These are phyloP conservation scores for Platorchestia sp. DNA, from an alignment of 1,140 invertebrate genomes.

Conservation along the genomic window DNA sequence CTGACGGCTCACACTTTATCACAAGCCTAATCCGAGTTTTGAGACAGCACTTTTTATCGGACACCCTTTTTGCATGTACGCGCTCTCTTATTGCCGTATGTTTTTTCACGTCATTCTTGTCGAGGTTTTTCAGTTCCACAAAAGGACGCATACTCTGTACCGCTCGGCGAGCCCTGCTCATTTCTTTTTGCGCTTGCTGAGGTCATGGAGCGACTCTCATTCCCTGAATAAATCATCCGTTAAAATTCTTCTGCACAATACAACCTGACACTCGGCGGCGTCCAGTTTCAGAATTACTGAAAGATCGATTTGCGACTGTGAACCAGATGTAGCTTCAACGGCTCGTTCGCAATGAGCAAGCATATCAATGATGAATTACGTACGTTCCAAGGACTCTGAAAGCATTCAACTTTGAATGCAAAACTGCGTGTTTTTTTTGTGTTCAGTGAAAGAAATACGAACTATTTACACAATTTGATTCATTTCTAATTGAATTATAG, in stretches of 20 bases:
- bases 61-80: slow-evolving; percentile 28
- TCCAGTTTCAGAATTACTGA: slow-evolving; percentile 8
- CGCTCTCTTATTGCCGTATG: not conserved
- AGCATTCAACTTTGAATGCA: not conserved
- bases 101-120: slow-evolving; percentile 38
- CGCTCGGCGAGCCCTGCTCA: not conserved
- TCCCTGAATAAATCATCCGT: not conserved
- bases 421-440: not conserved
- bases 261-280: not conserved
- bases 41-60: slow-evolving; percentile 13
- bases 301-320: not conserved
- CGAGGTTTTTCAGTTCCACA: slow-evolving; percentile 25
- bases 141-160: not conserved
- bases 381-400: not conserved
- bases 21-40: slow-evolving; percentile 49
- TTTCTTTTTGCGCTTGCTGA: not conserved
- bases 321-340: not conserved
- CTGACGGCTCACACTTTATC: slow-evolving; percentile 50
- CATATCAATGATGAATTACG: not conserved
- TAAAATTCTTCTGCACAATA: not conserved
- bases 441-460: not conserved
- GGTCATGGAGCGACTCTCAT: not conserved
- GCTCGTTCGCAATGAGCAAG: not conserved
- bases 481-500: not conserved
- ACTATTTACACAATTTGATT: not conserved